Percentiles rank a stretch among this genome's conserved stretches.
Conservation (phyloP, 1,140 invertebrate species). For the Linepithema humile region DNA sequence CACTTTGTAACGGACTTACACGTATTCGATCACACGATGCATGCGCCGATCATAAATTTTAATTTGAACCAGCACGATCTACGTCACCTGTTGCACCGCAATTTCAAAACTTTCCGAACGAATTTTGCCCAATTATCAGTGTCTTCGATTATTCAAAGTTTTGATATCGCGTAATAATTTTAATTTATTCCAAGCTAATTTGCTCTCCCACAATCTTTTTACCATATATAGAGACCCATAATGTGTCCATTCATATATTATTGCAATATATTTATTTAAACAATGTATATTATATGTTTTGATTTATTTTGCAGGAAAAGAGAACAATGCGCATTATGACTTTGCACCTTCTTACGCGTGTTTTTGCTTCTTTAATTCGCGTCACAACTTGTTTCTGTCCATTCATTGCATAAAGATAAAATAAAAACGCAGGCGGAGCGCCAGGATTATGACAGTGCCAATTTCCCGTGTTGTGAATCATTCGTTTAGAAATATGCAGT, state of each 20-base stretch:
- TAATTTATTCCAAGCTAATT: background rate
- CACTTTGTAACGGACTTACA: background rate
- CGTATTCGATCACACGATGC: background rate
- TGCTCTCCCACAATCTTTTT: too few relatives aligned
- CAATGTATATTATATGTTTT: too few relatives aligned
- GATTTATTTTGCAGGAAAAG: too few relatives aligned
- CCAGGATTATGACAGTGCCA: background rate
- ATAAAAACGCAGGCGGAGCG: background rate
- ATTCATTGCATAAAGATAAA: conserved; percentile 32
- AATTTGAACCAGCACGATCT: background rate
- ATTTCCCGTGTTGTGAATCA: background rate
- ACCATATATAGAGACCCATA: too few relatives aligned
- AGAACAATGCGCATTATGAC: too few relatives aligned
- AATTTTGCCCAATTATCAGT: background rate
- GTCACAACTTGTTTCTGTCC: too few relatives aligned
- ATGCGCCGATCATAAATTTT: conserved; percentile 40
- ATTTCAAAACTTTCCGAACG: background rate
- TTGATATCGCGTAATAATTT: too few relatives aligned
- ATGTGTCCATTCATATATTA: too few relatives aligned
- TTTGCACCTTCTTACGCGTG: too few relatives aligned
- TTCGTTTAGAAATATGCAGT: conserved; percentile 19
- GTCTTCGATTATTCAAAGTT: background rate
- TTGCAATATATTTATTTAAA: too few relatives aligned
- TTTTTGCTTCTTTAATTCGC: too few relatives aligned
- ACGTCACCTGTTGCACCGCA: conserved; percentile 29